These are phyloP conservation scores for Ophraella communa DNA, from an alignment of 2,888 invertebrate genomes.

Conservation along the genomic window DNA sequence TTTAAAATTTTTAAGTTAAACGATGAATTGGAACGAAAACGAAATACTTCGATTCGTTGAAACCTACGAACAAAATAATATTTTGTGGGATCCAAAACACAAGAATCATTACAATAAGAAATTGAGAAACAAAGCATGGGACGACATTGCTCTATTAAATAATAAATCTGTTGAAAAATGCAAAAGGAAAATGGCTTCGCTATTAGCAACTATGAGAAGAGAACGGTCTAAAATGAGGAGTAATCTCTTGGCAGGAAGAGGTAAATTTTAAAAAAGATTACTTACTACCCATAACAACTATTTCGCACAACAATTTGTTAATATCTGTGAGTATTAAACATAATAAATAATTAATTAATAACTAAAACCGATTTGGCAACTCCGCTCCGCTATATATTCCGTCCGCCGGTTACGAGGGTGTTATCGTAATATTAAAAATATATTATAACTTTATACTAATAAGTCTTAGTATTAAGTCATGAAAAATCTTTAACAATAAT, in stretches of 20 bases:
- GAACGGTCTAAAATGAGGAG: neutral
- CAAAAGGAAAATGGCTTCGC: neutral
- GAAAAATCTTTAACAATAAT: no score
- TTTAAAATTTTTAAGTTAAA: no score
- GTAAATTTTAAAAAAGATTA: no score
- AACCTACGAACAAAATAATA: neutral
- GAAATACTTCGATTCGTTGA: neutral
- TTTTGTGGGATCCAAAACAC: neutral
- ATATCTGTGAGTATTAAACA: neutral
- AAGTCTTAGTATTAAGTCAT: no score
- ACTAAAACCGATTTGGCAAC: no score
- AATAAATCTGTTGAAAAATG: neutral
- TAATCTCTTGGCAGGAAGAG: neutral
- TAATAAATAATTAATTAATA: no score
- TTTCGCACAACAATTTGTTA: neutral
- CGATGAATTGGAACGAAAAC: neutral
- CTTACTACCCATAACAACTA: no score
- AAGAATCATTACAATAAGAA: neutral
- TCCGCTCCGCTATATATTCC: no score
- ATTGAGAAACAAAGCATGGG: neutral
- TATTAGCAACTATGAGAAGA: neutral
- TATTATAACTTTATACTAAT: no score
- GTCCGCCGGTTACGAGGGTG: no score
- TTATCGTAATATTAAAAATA: no score
- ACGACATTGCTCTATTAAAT: neutral